These are phyloP conservation scores for Apodemia duryi DNA, from an alignment of 2,888 invertebrate species.

Conservation along the genomic window DNA sequence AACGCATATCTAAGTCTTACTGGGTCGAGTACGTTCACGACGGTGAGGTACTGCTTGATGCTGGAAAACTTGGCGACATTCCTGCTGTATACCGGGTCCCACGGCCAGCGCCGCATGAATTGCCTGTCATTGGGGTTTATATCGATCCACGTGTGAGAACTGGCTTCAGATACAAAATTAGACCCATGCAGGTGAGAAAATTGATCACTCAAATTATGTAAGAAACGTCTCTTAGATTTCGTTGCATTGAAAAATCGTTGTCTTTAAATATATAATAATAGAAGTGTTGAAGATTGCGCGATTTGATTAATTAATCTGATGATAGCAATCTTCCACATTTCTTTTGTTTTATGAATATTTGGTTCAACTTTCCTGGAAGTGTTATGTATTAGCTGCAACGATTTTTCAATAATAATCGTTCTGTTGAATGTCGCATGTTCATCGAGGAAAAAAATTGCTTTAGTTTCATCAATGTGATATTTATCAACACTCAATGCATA, in stretches of 20 bases:
- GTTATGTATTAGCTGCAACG: constrained; percentile 32
- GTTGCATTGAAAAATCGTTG: constrained; percentile 57
- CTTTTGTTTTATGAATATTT: constrained; percentile 25
- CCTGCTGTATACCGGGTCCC: constrained; percentile 83
- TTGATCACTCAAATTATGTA: constrained; percentile 21
- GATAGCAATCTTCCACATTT: constrained; percentile 67
- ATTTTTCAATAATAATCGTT: constrained; percentile 30
- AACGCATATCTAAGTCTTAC: constrained; percentile 48
- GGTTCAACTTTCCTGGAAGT: neutral
- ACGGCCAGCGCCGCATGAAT: constrained; percentile 80
- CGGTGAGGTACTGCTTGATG: constrained; percentile 74
- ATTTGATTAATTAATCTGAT: constrained; percentile 30
- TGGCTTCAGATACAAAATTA: constrained; percentile 86
- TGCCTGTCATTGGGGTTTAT: constrained; percentile 85
- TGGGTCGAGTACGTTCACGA: constrained; percentile 50
- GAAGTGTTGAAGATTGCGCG: constrained; percentile 69
- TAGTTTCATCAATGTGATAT: constrained; percentile 47
- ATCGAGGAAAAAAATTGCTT: constrained; percentile 55
- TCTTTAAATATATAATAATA: constrained; percentile 21
- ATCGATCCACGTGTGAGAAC: constrained; percentile 85
- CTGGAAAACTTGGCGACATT: constrained; percentile 81
- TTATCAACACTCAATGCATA: constrained; percentile 21
- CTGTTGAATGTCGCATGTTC: constrained; percentile 63
- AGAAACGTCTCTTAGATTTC: constrained; percentile 37
- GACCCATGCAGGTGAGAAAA: constrained; percentile 77